Base-by-base conservation (phyloP, 2,113 vertebrate species). In the Burhinus oedicnemus region DNA sequence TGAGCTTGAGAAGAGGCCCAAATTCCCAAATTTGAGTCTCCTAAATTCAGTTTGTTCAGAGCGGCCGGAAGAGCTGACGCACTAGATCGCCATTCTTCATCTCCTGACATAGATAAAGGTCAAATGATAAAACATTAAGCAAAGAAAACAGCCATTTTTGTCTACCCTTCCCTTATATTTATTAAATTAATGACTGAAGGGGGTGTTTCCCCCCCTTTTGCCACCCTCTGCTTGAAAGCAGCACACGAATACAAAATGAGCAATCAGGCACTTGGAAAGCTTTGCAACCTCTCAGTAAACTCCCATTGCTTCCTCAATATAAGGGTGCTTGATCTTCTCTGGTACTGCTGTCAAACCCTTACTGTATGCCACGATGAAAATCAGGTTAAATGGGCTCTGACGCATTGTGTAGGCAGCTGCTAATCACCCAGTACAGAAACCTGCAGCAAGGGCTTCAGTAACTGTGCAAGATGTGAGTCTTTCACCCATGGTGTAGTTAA, bases 181-280 rank as follows among this genome's bases (percentile, higher is more conserved):
- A 94, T 81, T 74, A 77, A 72, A 87, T 65, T 57, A 90, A 78
- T 47, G 72, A 52, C 68, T 89, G 85, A 75, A 83, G n/a, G 36
- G 91, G 18, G 8, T 91, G 57, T 57, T 91, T 92, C 19, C 30
- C 21, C 26, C 27, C 2, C 25, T 54, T 70, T 45, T 81, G 32
- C 57, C 32, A 70, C 15, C 34, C 60, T 68, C 57, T 84, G n/a
- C 80, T 91, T 57, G 52, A 60, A 68, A 64, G 44, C 1, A 2
- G 27, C 13, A 55, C 13, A 60, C 1, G 2, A 94, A 60, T 66
- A 71, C 40, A 84, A 81, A 91, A 66, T 38, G 57, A 78, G 29
- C 4, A 2, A 36, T 52, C 8, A 62, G 62, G 26, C 47, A 17
- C 21, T 42, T 4, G 1, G 57, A 79, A 93, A 89, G n/a, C 36